These are phyloP conservation scores for Halocynthia roretzi DNA, from an alignment of 23 tunicate genomes.

Conservation along the genomic window DNA sequence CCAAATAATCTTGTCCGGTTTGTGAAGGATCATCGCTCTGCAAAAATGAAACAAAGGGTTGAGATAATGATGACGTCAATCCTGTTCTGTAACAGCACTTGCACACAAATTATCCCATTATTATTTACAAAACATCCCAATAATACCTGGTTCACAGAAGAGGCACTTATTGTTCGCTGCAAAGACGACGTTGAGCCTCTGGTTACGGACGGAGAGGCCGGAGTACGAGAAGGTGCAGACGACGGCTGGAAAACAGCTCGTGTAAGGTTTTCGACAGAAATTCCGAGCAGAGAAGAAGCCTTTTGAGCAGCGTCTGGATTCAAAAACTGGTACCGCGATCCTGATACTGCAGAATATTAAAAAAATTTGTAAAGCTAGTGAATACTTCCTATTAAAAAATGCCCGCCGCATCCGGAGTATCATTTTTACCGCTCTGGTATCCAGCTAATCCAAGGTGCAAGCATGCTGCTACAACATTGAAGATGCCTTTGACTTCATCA, in stretches of 20 bases:
- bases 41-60: background rate
- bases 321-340: conserved; percentile 54
- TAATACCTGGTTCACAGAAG: conserved; percentile 9
- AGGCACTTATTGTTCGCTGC: conserved; percentile 34
- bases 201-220: conserved; percentile 9
- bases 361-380: background rate
- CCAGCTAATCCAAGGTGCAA: conserved; percentile 83
- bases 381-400: background rate
- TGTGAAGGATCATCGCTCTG: conserved; percentile 21
- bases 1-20: conserved; percentile 45
- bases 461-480: conserved; percentile 64
- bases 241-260: conserved; percentile 47
- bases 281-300: conserved; percentile 87
- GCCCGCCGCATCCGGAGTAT: background rate
- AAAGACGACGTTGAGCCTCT: conserved; percentile 34
- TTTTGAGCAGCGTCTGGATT: conserved; percentile 90
- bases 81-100: too few relatives aligned
- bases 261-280: conserved; percentile 57
- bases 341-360: conserved; percentile 20
- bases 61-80: background rate
- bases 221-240: conserved; percentile 11
- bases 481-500: conserved; percentile 49
- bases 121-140: too few relatives aligned
- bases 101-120: too few relatives aligned
- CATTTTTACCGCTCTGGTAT: conserved; percentile 49